phyloP scores from a whole-genome alignment of 2,888 invertebrate genomes.

The Theretra japonica region DNA sequence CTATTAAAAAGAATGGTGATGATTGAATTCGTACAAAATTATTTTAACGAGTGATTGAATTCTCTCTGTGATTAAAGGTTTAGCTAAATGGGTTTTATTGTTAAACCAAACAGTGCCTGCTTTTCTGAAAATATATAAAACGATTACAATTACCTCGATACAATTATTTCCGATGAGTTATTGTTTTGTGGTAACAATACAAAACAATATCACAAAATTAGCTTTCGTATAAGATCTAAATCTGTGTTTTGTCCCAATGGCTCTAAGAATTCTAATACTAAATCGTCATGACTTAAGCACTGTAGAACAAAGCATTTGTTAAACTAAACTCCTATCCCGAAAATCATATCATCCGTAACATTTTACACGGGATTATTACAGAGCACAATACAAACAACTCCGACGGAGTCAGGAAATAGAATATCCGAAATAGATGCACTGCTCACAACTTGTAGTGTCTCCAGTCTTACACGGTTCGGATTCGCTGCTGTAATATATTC shows the following conservation, averaged over 20 bases:
- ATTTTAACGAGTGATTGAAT: conserved; percentile 34
- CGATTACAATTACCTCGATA: too few species aligned
- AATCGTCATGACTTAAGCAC: not conserved
- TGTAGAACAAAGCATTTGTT: not conserved
- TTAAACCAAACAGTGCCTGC: not conserved
- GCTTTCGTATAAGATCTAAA: too few species aligned
- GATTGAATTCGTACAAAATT: conserved; percentile 49
- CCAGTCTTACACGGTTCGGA: conserved; percentile 6
- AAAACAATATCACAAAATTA: too few species aligned
- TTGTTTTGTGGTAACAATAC: too few species aligned
- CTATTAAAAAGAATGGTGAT: conserved; percentile 47
- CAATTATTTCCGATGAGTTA: too few species aligned
- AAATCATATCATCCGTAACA: not conserved
- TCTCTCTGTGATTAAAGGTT: not conserved
- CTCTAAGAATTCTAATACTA: not conserved
- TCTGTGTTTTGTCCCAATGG: not conserved
- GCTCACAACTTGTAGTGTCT: not conserved
- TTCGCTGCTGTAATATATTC: conserved; percentile 30
- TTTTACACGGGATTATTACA: not conserved
- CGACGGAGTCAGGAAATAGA: conserved; percentile 21
- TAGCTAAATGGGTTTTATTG: not conserved
- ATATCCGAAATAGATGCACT: conserved; percentile 14
- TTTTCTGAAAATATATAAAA: not conserved
- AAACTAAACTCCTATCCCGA: not conserved
- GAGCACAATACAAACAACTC: not conserved